Conservation (phyloP, 2,797 vertebrate genomes). For the Australoheros facetus region DNA sequence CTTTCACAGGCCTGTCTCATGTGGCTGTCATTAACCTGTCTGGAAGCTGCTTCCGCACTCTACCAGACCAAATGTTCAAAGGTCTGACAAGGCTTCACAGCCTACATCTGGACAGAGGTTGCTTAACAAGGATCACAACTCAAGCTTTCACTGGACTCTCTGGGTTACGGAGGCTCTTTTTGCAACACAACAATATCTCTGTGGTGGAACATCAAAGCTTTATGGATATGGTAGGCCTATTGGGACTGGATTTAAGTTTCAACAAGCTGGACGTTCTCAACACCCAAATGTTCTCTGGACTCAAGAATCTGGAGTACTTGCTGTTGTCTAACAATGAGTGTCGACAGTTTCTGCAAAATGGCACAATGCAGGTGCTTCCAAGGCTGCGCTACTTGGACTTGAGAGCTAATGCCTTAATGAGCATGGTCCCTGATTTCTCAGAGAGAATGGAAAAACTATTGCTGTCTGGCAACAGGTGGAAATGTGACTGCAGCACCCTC, state of each 20-base stretch:
- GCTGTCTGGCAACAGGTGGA: constrained; percentile 93
- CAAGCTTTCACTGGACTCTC: constrained; percentile 87
- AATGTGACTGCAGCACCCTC: constrained; percentile 86
- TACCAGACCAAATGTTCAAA: constrained; percentile 88
- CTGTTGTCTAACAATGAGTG: constrained; percentile 89
- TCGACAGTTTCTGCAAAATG: constrained; percentile 75
- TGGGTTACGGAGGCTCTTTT: constrained; percentile 89
- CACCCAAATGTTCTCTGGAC: constrained; percentile 81
- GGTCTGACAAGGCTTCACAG: constrained; percentile 91
- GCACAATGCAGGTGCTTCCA: constrained; percentile 78
- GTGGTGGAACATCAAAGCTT: constrained; percentile 88
- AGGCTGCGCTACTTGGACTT: constrained; percentile 88
- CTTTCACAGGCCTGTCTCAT: constrained; percentile 87
- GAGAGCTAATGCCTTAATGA: constrained; percentile 84
- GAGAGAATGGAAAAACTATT: constrained; percentile 88
- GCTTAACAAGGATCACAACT: constrained; percentile 82
- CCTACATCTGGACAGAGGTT: constrained; percentile 92
- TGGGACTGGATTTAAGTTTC: constrained; percentile 89
- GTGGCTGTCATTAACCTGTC: constrained; percentile 94
- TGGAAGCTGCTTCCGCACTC: constrained; percentile 86
- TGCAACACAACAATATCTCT: constrained; percentile 87
- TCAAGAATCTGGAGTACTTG: constrained; percentile 91
- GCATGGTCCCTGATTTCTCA: constrained; percentile 75
- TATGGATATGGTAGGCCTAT: constrained; percentile 83
- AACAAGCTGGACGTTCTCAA: constrained; percentile 87